Conservation (phyloP, 1,140 invertebrate species). For the Ctenoplectra terminalis region DNA sequence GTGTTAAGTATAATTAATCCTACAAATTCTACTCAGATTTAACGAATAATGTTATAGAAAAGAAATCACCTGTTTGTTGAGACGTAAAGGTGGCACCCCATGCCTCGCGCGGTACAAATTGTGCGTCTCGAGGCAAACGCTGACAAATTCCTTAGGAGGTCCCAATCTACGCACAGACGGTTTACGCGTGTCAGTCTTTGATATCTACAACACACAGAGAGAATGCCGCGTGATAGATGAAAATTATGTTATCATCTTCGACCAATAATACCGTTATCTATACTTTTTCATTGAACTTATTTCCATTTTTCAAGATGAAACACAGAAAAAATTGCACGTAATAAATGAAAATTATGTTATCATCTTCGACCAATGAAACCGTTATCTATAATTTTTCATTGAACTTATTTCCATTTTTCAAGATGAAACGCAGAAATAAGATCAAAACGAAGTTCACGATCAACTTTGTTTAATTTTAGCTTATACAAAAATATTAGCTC, state of each 20-base stretch:
- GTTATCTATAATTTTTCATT: too few species aligned
- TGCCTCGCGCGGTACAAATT: conserved; percentile 90
- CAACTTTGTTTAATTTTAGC: not conserved
- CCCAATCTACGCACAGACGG: conserved; percentile 81
- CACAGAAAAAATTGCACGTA: conserved; percentile 48
- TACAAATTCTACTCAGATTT: not conserved
- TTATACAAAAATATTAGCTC: too few species aligned
- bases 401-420: too few species aligned
- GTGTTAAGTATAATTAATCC: too few species aligned
- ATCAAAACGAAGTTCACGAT: too few species aligned
- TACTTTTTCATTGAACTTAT: too few species aligned
- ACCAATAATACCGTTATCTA: too few species aligned
- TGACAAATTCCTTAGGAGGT: conserved; percentile 80
- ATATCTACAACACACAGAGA: conserved; percentile 79
- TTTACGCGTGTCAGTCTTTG: conserved; percentile 82
- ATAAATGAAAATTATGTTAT: not conserved
- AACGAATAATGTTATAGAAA: not conserved
- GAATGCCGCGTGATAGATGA: conserved; percentile 17
- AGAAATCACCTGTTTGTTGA: conserved; percentile 87
- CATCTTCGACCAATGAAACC: too few species aligned
- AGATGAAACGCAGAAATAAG: too few species aligned
- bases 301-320: too few species aligned
- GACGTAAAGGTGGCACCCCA: conserved; percentile 86
- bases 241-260: not conserved
- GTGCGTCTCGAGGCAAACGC: conserved; percentile 88